phyloP scores from a whole-genome alignment of 2,888 invertebrate genomes.

The Serripes groenlandicus region DNA sequence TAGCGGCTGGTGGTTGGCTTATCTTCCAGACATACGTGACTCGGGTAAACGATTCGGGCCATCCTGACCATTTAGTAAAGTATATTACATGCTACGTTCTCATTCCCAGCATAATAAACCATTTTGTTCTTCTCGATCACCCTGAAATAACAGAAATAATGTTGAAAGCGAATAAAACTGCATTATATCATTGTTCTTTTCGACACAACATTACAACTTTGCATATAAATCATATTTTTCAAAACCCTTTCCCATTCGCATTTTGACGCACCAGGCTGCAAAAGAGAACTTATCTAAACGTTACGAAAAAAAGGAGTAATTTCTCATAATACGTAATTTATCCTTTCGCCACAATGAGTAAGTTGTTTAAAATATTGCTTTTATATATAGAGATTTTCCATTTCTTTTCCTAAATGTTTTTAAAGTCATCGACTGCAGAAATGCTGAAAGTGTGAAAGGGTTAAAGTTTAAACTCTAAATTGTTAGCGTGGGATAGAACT shows the following conservation, averaged over 20 bases:
- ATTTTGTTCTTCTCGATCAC: neutral
- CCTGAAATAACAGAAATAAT: neutral
- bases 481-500: too few species aligned
- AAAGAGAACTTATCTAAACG: neutral
- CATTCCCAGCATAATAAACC: neutral
- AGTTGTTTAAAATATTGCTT: neutral
- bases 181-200: too few species aligned
- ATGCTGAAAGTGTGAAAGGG: neutral
- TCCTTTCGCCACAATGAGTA: neutral
- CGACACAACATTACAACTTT: too few species aligned
- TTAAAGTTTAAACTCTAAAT: too few species aligned
- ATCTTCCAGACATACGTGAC: too few species aligned
- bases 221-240: too few species aligned
- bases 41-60: too few species aligned
- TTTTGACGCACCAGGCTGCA: neutral
- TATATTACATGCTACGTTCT: neutral
- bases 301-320: neutral
- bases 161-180: neutral
- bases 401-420: neutral
- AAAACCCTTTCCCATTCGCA: too few species aligned
- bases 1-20: too few species aligned
- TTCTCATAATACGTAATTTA: neutral
- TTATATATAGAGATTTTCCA: neutral
- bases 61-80: too few species aligned
- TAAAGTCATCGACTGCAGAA: neutral